A percentile compares a stretch with the other conserved stretches of the same genome.
Conservation (phyloP, 2,888 invertebrate species). For the Tricholauxania praeusta region DNA sequence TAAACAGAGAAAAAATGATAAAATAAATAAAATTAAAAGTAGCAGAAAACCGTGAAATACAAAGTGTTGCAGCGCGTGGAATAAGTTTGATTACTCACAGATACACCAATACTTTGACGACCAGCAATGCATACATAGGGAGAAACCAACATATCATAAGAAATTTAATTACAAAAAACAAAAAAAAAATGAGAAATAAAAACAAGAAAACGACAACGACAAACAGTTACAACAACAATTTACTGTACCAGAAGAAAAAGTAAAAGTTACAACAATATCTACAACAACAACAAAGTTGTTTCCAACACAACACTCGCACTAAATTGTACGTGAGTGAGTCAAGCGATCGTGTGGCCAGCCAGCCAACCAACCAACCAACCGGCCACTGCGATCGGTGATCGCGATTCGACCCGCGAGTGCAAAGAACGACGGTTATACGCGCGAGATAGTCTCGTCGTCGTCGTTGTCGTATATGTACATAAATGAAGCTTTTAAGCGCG, state of each 20-base stretch:
- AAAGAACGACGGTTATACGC: too few relatives aligned
- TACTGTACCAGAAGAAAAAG: constrained; percentile 22
- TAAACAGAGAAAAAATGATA: constrained; percentile 4
- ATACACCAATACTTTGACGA: not conserved
- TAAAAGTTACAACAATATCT: constrained; percentile 26
- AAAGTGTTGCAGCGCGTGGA: too few relatives aligned
- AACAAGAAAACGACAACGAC: constrained; percentile 12
- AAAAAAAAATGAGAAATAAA: constrained; percentile 2
- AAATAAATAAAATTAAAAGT: constrained; percentile 13
- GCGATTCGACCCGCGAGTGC: too few relatives aligned
- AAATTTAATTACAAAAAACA: not conserved
- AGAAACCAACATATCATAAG: constrained; percentile 8
- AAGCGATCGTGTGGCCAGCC: not conserved
- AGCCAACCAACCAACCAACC: constrained; percentile 1
- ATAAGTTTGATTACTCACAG: not conserved
- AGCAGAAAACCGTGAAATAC: too few relatives aligned
- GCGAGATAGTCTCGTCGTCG: too few relatives aligned
- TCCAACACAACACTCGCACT: not conserved
- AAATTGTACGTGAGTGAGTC: not conserved
- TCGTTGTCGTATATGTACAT: too few relatives aligned
- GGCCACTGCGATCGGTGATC: not conserved
- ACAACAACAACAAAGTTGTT: constrained; percentile 6
- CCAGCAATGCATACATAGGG: too few relatives aligned
- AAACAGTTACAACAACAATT: constrained; percentile 15
- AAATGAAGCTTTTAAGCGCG: too few relatives aligned